Percentiles rank a stretch among this genome's conserved stretches.
Evolutionary conservation across 2,888 invertebrate genomes (phyloP).

Genomic region (Alviniconcha strummeri): DNA sequence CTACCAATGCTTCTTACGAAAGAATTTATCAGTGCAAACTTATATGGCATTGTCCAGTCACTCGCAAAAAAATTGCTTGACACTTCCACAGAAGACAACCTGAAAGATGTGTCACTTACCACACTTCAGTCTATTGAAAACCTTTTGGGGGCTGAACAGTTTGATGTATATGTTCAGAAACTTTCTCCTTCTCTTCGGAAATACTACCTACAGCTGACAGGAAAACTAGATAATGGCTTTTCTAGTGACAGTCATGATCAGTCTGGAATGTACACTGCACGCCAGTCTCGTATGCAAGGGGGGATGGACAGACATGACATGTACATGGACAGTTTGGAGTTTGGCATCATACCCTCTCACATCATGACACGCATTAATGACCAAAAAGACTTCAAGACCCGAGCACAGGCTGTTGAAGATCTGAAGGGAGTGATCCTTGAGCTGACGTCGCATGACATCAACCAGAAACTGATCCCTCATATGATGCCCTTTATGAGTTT

Average conservation of each 20-base stretch:
- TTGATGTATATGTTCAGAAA: constrained; percentile 66
- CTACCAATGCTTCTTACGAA: constrained; percentile 73
- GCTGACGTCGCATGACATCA: constrained; percentile 57
- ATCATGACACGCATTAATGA: constrained; percentile 73
- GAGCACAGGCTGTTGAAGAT: constrained; percentile 79
- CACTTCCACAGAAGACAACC: constrained; percentile 64
- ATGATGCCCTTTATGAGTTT: constrained; percentile 80
- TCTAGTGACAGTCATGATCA: constrained; percentile 34
- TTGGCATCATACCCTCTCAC: constrained; percentile 74
- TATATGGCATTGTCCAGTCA: constrained; percentile 70
- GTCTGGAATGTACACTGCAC: constrained; percentile 30
- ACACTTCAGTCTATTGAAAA: constrained; percentile 72
- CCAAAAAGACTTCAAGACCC: constrained; percentile 78
- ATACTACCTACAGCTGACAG: constrained; percentile 61
- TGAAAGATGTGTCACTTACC: constrained; percentile 66
- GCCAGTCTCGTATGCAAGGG: constrained; percentile 24
- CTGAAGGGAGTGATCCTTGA: constrained; percentile 76
- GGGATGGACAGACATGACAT: constrained; percentile 38
- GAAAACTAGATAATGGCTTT: constrained; percentile 41
- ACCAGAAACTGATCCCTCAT: constrained; percentile 77
- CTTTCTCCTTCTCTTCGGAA: constrained; percentile 61
- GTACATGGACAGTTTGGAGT: constrained; percentile 64
- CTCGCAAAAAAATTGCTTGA: constrained; percentile 68
- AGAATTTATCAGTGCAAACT: constrained; percentile 73
- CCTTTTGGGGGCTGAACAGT: constrained; percentile 71